Evolutionary conservation across 2,888 invertebrate genomes (phyloP).

Genomic region (Oscheius myriophilus): DNA sequence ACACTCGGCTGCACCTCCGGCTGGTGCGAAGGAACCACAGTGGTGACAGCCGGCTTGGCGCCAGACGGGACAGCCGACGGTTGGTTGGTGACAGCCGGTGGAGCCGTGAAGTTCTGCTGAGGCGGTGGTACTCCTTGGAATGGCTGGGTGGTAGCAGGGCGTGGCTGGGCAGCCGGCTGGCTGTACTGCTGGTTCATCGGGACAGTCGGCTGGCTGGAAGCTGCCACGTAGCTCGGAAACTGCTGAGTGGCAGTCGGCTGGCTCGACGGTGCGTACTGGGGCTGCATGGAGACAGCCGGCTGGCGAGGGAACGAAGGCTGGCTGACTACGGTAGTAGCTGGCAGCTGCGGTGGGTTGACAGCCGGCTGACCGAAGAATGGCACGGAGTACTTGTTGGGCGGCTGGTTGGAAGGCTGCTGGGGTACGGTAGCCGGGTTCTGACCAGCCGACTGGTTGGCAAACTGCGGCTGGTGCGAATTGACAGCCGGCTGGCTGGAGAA

Average conservation of each 20-base stretch:
- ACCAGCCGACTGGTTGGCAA: no score
- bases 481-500: background rate
- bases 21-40: no score
- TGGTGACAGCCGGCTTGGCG: background rate
- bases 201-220: no score
- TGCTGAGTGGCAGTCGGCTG: no score
- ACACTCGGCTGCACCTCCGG: no score
- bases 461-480: background rate
- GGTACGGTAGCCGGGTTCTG: no score
- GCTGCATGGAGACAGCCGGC: background rate
- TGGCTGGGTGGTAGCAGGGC: conserved; percentile 28
- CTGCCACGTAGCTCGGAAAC: no score
- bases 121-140: background rate
- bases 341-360: background rate
- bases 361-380: background rate
- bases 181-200: conserved; percentile 1
- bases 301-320: background rate
- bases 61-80: conserved; percentile 3
- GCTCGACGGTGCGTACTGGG: no score
- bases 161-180: background rate
- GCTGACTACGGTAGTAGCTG: background rate
- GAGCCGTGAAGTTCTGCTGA: background rate
- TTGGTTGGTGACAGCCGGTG: background rate
- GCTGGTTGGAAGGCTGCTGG: no score
- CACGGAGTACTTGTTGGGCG: background rate